Percentiles rank a stretch among this genome's conserved stretches.
phyloP scores from a whole-genome alignment of 2,797 vertebrate genomes.

The Xiphorhynchus erythropygius region DNA sequence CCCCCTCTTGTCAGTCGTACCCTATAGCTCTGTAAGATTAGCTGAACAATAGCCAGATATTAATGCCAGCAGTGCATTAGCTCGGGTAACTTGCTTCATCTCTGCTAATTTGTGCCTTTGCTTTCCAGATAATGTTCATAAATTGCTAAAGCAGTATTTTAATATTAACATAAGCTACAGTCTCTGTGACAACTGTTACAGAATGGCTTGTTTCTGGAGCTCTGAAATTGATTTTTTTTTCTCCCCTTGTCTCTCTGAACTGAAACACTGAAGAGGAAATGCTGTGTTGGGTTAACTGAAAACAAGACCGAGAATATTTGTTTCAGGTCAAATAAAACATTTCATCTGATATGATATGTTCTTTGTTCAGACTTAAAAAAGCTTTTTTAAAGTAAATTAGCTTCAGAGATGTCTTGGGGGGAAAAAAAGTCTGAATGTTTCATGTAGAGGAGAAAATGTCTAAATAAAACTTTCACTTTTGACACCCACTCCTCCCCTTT shows the following conservation, averaged over 20 bases:
- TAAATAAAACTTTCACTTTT: not conserved
- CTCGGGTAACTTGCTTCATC: constrained; percentile 1
- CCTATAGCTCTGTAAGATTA: not conserved
- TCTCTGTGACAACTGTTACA: not conserved
- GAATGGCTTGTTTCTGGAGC: not conserved
- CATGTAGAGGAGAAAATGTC: not conserved
- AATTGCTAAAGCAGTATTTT: constrained; percentile 44
- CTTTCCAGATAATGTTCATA: constrained; percentile 38
- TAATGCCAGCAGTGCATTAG: not conserved
- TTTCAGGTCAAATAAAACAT: constrained; percentile 28
- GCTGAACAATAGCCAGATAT: not conserved
- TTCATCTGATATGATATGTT: not conserved
- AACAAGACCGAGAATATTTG: constrained; percentile 1
- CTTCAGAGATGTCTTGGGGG: not conserved
- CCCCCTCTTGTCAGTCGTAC: not conserved
- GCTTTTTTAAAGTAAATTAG: not conserved
- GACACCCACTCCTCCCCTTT: not conserved
- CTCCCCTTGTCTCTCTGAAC: not conserved
- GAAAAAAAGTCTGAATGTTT: not conserved
- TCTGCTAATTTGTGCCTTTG: constrained; percentile 24
- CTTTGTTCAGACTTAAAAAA: not conserved
- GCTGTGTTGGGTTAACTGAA: not conserved
- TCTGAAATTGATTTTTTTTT: not conserved
- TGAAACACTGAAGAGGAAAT: not conserved
- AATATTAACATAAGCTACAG: constrained; percentile 14